phyloP scores from a whole-genome alignment of 2,888 invertebrate genomes.

The Bembecia ichneumoniformis region DNA sequence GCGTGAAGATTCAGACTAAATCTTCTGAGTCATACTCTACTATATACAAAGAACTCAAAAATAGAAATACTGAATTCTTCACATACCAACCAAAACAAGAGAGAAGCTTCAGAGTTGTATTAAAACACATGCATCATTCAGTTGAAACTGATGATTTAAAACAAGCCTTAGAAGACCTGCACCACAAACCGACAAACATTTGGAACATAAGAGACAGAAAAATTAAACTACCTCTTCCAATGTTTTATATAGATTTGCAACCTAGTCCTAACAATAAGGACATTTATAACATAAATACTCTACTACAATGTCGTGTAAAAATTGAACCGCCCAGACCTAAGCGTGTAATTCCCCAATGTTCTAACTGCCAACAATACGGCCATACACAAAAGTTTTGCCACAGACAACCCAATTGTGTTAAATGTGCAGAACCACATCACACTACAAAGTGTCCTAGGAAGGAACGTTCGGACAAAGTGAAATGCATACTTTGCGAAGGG shows the following conservation, averaged over 20 bases:
- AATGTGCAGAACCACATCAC: slow-evolving; percentile 12
- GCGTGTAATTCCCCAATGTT: slow-evolving; percentile 13
- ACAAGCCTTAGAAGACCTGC: slow-evolving; percentile 6
- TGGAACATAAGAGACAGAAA: slow-evolving; percentile 10
- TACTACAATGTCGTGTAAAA: not conserved
- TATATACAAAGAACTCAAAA: slow-evolving; percentile 2
- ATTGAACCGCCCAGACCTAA: slow-evolving; percentile 14
- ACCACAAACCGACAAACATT: slow-evolving; percentile 7
- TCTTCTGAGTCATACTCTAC: not conserved
- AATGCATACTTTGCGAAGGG: slow-evolving; percentile 15
- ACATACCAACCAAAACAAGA: slow-evolving; percentile 5
- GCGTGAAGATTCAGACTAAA: not conserved
- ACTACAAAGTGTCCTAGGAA: slow-evolving; percentile 9
- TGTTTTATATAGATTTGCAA: slow-evolving; percentile 8
- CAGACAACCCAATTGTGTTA: slow-evolving; percentile 14
- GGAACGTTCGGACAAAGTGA: slow-evolving; percentile 11
- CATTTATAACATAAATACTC: slow-evolving; percentile 5
- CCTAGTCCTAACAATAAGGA: slow-evolving; percentile 7
- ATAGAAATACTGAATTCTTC: slow-evolving; percentile 2
- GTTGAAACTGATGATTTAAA: slow-evolving; percentile 10
- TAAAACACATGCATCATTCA: slow-evolving; percentile 9
- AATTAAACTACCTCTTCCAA: slow-evolving; percentile 8
- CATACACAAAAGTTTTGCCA: slow-evolving; percentile 16
- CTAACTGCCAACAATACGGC: slow-evolving; percentile 17
- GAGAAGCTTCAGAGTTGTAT: slow-evolving; percentile 3